phyloP scores from a whole-genome alignment of 2,113 vertebrate species.

The Pongo abelii region DNA sequence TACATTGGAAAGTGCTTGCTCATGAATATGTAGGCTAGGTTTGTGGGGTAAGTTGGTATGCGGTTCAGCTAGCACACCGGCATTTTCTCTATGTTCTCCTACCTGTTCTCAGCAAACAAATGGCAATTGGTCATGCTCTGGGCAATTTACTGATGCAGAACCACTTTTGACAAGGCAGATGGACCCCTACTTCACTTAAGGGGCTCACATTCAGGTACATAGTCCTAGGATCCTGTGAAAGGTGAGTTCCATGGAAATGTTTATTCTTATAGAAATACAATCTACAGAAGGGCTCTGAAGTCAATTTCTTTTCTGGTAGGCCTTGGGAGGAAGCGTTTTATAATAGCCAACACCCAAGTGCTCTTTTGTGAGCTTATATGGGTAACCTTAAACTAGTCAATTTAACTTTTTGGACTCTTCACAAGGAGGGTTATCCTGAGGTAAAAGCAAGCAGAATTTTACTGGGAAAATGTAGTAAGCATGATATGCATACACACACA shows the following conservation, averaged over 20 bases:
- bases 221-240: not conserved
- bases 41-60: not conserved
- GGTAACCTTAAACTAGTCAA: not conserved
- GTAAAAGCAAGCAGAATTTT: not conserved
- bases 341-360: not conserved
- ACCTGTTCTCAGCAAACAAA: not conserved
- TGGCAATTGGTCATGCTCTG: not conserved
- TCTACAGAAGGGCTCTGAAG: not conserved
- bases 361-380: not conserved
- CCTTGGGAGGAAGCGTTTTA: not conserved
- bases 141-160: not conserved
- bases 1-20: not conserved
- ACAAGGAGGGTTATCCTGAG: not conserved
- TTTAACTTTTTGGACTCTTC: slow-evolving; percentile 19
- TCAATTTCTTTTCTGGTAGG: not conserved
- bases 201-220: not conserved
- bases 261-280: not conserved
- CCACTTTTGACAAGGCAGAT: not conserved
- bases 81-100: not conserved
- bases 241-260: not conserved
- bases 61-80: fast-evolving
- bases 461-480: not conserved
- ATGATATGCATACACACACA: fast-evolving
- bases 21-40: not conserved
- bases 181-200: not conserved